Evolutionary conservation across 1,140 invertebrate genomes (phyloP), one percentile per base, ranked within the genome.

Genomic region (Pseudobourletiella spinata): DNA sequence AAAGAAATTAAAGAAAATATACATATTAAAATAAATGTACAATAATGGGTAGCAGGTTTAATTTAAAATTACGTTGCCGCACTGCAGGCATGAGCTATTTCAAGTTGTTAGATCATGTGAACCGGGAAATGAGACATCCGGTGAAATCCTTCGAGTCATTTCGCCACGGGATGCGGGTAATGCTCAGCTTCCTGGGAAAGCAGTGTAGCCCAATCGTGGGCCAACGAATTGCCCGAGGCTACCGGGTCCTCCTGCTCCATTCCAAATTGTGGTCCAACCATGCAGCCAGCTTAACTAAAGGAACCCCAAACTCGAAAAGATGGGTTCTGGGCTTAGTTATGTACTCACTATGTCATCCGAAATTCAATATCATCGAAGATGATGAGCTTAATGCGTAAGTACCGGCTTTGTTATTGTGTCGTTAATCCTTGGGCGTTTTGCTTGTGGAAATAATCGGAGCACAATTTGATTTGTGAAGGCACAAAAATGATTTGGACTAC

Each of bases 401-500:
- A 20, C 1, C 18, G 25, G 2, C 29, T n/a, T n/a, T n/a, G n/a
- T n/a, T 24, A 26, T 3, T 24, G 44, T n/a, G n/a, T n/a, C n/a
- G n/a, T n/a, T n/a, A n/a, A n/a, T n/a, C n/a, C n/a, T n/a, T n/a
- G n/a, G n/a, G n/a, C n/a, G 25, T 32, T 16, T 56, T 48, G 22
- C 3, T 56, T 56, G 28, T 35, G 16, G 42, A 1, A 32, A 30
- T n/a, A n/a, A n/a, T n/a, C n/a, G n/a, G n/a, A n/a, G n/a, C n/a
- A n/a, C n/a, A n/a, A n/a, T n/a, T n/a, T 26, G 35, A 46, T 63
- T 52, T 52, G 15, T 61, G 42, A 63, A 76, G 76, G 32, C 79
- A 79, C 61, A 68, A 73, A 51, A 70, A 75, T 16, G 82, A 78
- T 72, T 77, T 82, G 48, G 77, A 77, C 54, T 76, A 70, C 70